A percentile compares a stretch with the other conserved stretches of the same genome.
Evolutionary conservation across 2,797 vertebrate genomes (phyloP).

Genomic region (Harpia harpyja): DNA sequence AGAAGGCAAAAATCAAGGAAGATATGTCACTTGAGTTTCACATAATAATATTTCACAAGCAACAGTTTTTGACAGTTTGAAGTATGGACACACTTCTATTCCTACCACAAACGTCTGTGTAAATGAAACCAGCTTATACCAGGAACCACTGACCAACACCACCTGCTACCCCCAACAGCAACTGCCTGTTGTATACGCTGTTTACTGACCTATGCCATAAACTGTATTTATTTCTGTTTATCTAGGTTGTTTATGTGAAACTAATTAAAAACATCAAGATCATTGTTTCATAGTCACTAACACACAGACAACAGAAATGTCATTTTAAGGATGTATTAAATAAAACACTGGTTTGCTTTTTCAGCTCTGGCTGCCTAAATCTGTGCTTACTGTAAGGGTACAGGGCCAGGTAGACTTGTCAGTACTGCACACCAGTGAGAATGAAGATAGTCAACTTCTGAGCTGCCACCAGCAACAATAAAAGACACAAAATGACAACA

Average conservation of each 20-base stretch:
- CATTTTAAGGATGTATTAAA: background rate
- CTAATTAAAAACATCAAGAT: background rate
- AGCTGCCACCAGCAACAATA: background rate
- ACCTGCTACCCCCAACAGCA: background rate
- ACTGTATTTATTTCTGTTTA: background rate
- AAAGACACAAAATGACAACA: background rate
- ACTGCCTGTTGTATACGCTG: background rate
- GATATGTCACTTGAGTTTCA: background rate
- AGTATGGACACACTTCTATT: background rate
- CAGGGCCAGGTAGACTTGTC: background rate
- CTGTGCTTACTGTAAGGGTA: background rate
- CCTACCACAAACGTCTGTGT: background rate
- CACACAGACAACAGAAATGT: background rate
- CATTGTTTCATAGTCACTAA: background rate
- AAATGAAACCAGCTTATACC: background rate
- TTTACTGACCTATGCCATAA: background rate
- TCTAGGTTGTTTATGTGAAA: background rate
- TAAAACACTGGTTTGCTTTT: background rate
- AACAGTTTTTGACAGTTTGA: background rate
- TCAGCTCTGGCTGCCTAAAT: background rate
- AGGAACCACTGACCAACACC: background rate
- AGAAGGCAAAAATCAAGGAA: background rate
- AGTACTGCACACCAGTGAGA: background rate
- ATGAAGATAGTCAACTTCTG: background rate
- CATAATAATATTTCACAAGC: background rate